Percentiles rank a stretch among this genome's conserved stretches.
These are phyloP conservation scores for Noctua janthina DNA, from an alignment of 2,888 invertebrate species.

Conservation along the genomic window DNA sequence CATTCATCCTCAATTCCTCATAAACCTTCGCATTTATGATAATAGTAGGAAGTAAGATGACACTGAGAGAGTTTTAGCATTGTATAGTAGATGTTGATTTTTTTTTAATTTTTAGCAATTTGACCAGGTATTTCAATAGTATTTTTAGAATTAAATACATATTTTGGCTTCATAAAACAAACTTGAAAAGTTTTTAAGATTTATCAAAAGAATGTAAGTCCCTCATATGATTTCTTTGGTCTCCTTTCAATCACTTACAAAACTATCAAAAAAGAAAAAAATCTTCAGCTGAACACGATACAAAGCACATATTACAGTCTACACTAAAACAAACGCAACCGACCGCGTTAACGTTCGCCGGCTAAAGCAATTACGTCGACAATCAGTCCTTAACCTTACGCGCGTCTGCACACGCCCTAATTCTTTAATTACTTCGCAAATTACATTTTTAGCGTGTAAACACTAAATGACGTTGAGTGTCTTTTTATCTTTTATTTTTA, in stretches of 20 bases:
- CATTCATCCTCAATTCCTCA: too few relatives aligned
- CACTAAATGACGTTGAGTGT: constrained; percentile 42
- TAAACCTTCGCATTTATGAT: too few relatives aligned
- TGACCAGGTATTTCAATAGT: background rate
- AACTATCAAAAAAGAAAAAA: constrained; percentile 12
- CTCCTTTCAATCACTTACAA: background rate
- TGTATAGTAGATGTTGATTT: background rate
- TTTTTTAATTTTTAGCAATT: background rate
- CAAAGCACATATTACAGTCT: constrained; percentile 46
- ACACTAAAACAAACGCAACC: constrained; percentile 40
- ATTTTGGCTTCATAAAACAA: background rate
- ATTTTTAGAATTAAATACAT: background rate
- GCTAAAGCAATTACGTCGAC: constrained; percentile 58
- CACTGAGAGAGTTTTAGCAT: background rate
- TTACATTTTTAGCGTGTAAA: constrained; percentile 56
- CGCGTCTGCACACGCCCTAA: constrained; percentile 61
- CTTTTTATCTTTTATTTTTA: constrained; percentile 28
- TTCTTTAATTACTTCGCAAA: constrained; percentile 63
- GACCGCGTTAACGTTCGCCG: constrained; percentile 47
- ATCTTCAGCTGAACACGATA: constrained; percentile 27
- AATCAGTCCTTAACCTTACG: constrained; percentile 61
- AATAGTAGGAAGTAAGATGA: too few relatives aligned
- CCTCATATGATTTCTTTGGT: background rate
- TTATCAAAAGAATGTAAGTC: too few relatives aligned
- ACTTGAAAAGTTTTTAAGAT: background rate